These are phyloP conservation scores for Micrasema longulum DNA, from an alignment of 1,140 invertebrate species.

Conservation along the genomic window DNA sequence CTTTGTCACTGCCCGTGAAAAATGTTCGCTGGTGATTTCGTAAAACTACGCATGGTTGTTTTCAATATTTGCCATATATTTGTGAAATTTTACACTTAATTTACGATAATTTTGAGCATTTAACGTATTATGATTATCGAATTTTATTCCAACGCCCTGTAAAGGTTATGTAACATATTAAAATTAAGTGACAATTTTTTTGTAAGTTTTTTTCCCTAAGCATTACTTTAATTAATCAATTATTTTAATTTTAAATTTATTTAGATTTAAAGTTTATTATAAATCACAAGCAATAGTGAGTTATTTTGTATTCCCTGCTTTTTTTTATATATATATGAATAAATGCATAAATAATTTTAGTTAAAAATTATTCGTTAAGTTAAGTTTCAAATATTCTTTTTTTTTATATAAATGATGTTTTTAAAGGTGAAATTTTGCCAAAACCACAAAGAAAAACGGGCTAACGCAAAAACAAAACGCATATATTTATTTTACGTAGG, in stretches of 20 bases:
- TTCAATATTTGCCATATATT: no score
- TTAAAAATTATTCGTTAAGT: slow-evolving; percentile 13
- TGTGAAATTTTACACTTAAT: no score
- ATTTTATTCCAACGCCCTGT: slow-evolving; percentile 6
- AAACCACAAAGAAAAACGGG: no score
- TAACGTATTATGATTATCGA: no score
- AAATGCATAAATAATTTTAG: not conserved
- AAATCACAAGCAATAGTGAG: slow-evolving; percentile 19
- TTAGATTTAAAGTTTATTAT: not conserved
- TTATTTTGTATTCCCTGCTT: slow-evolving; percentile 11
- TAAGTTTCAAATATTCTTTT: slow-evolving; percentile 21
- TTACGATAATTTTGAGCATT: no score
- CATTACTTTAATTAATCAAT: slow-evolving; percentile 13
- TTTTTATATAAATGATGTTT: not conserved
- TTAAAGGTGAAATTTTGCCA: no score
- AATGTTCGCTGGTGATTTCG: no score
- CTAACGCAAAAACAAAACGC: no score
- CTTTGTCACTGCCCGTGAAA: no score
- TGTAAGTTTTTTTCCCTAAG: slow-evolving; percentile 16
- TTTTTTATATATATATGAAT: no score
- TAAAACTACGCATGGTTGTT: no score
- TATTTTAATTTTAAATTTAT: slow-evolving; percentile 19
- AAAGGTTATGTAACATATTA: slow-evolving; percentile 24
- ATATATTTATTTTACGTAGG: no score
- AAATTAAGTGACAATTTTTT: slow-evolving; percentile 20